Conservation (phyloP, 2,888 invertebrate species). For the Drosophila limbata region DNA sequence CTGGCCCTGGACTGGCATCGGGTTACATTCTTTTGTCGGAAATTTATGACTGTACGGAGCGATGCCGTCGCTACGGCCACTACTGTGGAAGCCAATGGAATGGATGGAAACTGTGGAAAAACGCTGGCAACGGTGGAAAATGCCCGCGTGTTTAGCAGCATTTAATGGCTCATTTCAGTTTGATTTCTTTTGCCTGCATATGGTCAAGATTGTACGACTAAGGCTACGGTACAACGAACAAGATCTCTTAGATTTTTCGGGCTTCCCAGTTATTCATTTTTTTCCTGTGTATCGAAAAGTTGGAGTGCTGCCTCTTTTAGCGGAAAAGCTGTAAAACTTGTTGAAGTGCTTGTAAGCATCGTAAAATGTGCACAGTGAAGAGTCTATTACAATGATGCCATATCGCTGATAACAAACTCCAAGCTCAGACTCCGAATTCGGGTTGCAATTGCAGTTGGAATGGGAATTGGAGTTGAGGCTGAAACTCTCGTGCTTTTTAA, state of each 20-base stretch:
- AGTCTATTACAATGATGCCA: conserved; percentile 79
- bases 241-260: conserved; percentile 8
- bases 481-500: conserved; percentile 32
- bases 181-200: conserved; percentile 76
- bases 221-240: conserved; percentile 4
- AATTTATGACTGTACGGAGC: conserved; percentile 70
- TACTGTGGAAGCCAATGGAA: conserved; percentile 56
- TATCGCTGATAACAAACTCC: conserved; percentile 63
- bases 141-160: conserved; percentile 79
- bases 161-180: conserved; percentile 83
- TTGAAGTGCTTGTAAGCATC: conserved; percentile 78
- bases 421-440: conserved; percentile 13
- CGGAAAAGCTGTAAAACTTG: conserved; percentile 82
- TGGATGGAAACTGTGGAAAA: conserved; percentile 45
- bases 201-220: conserved; percentile 14
- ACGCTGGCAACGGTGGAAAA: conserved; percentile 76
- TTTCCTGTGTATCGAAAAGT: conserved; percentile 40
- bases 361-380: conserved; percentile 73
- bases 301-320: conserved; percentile 69
- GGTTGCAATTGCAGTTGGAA: conserved; percentile 21
- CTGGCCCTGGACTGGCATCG: conserved; percentile 43
- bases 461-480: conserved; percentile 1
- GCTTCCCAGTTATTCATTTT: conserved; percentile 52
- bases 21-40: conserved; percentile 79
- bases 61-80: conserved; percentile 38